Evolutionary conservation across 2,888 invertebrate genomes (phyloP), one percentile per base, ranked within the genome.

Genomic region (Ormyrus pomaceus): DNA sequence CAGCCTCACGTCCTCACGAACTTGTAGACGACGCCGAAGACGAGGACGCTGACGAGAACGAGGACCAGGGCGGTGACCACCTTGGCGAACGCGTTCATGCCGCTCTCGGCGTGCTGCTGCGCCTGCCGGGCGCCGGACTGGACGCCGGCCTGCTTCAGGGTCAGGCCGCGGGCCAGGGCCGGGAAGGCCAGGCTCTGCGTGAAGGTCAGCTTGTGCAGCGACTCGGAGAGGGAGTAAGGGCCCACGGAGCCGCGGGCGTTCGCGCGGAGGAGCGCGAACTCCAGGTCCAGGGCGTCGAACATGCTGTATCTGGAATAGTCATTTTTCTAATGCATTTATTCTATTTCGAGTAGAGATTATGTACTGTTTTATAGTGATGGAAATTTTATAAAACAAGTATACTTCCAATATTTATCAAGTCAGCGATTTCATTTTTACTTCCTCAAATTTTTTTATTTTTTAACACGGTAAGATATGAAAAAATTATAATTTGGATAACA

Each of bases 1-100:
- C 94, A 94, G 82, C 95, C 95, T 95, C 95, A 95, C 94, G 95
- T 94, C 89, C 93, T 92, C 87, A 94, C 94, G 88, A 94, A 95
- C 88, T 95, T 95, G 87, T 95, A 95, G 77, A 95, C 95, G 45
- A 95, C 94, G 68, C 94, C 93, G 89, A 95, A 95, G 84, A 95
- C 95, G 87, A 95, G 91, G 82, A 95, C 94, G 86, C 94, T 94
- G 80, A 95, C 94, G 65, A 94, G 91, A 84, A 95, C 94, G 81
- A 95, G 88, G 46, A 95, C 94, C 45, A 95, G 90, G 6, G 95
- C 95, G 5, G 95, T 95, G 79, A 95, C 92, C 64, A 95, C 93
- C 89, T 95, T 95, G 79, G 95, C 95, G 87, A 94, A 94, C 70
- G 94, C 94, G 89, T 95, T 95, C 80, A 95, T 88, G 66, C 94